A percentile compares a stretch with the other conserved stretches of the same genome.
Conservation (phyloP, 1,140 invertebrate genomes). For the Camponotus pennsylvanicus region DNA sequence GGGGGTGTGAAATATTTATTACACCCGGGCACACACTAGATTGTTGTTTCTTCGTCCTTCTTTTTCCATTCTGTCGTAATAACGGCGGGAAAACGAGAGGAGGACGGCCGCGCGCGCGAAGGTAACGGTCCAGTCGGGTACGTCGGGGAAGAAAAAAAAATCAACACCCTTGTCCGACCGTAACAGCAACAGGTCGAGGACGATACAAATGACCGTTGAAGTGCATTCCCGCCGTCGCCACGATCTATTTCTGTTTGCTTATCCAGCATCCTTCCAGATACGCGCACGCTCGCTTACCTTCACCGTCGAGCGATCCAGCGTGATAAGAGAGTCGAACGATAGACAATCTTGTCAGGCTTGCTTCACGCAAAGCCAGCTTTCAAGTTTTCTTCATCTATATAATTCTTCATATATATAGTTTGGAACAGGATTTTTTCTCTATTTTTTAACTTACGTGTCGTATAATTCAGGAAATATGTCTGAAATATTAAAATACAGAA, state of each 20-base stretch:
- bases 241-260: slow-evolving; percentile 65
- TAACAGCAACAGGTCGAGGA: slow-evolving; percentile 71
- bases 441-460: no score
- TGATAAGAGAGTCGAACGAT: background rate
- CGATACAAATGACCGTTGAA: slow-evolving; percentile 70
- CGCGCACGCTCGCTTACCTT: background rate
- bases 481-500: no score
- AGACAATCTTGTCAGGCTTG: no score
- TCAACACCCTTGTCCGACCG: slow-evolving; percentile 47
- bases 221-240: slow-evolving; percentile 45
- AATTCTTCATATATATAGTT: no score
- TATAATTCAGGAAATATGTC: no score
- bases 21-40: background rate
- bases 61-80: slow-evolving; percentile 33
- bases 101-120: background rate
- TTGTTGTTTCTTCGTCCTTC: background rate
- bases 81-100: slow-evolving; percentile 51
- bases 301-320: background rate
- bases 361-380: background rate
- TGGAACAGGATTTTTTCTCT: no score
- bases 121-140: background rate
- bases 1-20: slow-evolving; percentile 70
- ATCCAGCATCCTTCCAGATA: background rate
- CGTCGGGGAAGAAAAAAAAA: slow-evolving; percentile 46
- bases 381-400: background rate